phyloP scores from a whole-genome alignment of 2,113 vertebrate species.

The Chascanopsetta lugubris region DNA sequence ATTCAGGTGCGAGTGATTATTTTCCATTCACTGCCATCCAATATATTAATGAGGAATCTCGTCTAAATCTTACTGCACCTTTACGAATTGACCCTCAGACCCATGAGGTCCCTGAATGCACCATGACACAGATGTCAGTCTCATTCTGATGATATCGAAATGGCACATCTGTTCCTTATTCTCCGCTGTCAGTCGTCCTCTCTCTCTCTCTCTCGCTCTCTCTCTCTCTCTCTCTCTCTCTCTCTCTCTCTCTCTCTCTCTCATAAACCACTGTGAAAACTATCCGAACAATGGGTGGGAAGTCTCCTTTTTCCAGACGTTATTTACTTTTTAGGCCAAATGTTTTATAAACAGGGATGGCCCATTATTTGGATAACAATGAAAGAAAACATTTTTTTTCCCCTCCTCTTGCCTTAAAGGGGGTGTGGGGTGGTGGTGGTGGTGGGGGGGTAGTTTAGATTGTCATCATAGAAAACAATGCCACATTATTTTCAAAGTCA shows the following conservation, averaged over 20 bases:
- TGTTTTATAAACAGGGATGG: constrained; percentile 64
- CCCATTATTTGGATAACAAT: constrained; percentile 73
- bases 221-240: background rate
- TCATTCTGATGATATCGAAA: background rate
- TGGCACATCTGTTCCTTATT: no score
- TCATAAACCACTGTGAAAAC: constrained; percentile 7
- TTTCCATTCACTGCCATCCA: no score
- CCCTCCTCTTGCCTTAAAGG: constrained; percentile 57
- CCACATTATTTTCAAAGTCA: constrained; percentile 77
- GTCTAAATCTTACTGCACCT: no score
- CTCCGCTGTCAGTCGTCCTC: no score
- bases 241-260: background rate
- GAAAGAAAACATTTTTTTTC: constrained; percentile 72
- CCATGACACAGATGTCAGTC: background rate
- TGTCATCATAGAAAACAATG: constrained; percentile 78
- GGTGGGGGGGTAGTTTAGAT: constrained; percentile 73
- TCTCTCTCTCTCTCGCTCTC: background rate
- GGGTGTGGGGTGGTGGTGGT: constrained; percentile 60
- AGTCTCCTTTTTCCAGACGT: constrained; percentile 37
- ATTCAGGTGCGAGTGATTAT: no score
- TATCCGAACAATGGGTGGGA: constrained; percentile 63
- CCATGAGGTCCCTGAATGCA: background rate
- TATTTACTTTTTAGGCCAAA: constrained; percentile 65
- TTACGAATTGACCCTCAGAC: background rate
- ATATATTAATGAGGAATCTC: no score